Percentiles rank a stretch among this genome's conserved stretches.
Evolutionary conservation across 1,140 invertebrate species (phyloP).

Genomic region (fruit fly (Drosophila melanogaster)): DNA sequence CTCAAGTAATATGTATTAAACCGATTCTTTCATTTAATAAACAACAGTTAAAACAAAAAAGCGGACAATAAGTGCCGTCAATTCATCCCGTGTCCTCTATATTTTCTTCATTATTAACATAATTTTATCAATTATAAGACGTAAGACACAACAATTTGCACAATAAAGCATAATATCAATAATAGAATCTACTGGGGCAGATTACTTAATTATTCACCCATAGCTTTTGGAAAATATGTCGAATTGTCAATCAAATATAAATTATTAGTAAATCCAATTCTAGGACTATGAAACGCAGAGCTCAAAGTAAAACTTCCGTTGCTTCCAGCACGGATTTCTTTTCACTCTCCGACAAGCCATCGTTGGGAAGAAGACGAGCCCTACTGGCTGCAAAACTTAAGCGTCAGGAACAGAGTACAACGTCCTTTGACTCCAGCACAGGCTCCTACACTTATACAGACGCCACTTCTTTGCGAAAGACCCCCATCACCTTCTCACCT

Average conservation of each 20-base stretch:
- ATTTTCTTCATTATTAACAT: constrained; percentile 36
- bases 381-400: too few relatives aligned
- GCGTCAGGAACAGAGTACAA: background rate
- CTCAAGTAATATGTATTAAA: constrained; percentile 64
- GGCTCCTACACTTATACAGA: constrained; percentile 1
- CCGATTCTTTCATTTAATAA: constrained; percentile 50
- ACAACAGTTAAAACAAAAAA: constrained; percentile 7
- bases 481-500: background rate
- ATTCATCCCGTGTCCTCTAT: constrained; percentile 2
- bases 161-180: constrained; percentile 42
- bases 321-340: too few relatives aligned
- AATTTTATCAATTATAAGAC: constrained; percentile 79
- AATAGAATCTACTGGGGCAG: background rate
- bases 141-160: constrained; percentile 25
- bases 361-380: background rate
- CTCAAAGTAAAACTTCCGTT: background rate
- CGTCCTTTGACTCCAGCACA: background rate
- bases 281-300: background rate
- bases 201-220: too few relatives aligned
- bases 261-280: background rate
- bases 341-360: too few relatives aligned
- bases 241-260: background rate
- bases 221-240: too few relatives aligned
- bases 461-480: background rate
- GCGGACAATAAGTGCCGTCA: constrained; percentile 61